Base-by-base conservation (phyloP, 2,888 invertebrate species). In the Junonia oenone region DNA sequence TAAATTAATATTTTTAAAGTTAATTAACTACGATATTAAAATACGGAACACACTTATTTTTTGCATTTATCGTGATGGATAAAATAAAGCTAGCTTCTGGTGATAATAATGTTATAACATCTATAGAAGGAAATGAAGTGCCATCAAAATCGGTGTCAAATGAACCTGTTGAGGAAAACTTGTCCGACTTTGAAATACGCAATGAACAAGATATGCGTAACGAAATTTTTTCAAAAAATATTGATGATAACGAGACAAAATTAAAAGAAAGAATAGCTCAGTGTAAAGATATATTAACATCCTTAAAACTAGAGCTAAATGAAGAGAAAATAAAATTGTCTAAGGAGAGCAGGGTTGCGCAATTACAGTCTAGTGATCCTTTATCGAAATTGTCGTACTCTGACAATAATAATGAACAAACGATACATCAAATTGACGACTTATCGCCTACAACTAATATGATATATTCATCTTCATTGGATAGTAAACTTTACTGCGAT, bases 241-340 rank as follows among this genome's bases (percentile, higher is more conserved):
- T 78, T 47, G 80, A 83, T 38, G 76, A 83, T 2, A 78, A 83
- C 50, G 86, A 85, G 69, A 55, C 62, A 6, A 80, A 82, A 65
- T 64, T 89, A 48, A 85, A 83, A 59, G 78, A 80, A 37, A 73
- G 88, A 66, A 88, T 88, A 59, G 72, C 76, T 27, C 82, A 87
- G 55, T 90, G 87, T 57, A 79, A 77, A 62, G 75, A 69, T 57
- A 76, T 84, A 50, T 84, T 89, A 49, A 83, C 85, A 61, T 81
- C 85, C 19, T 65, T 89, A 26, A 89, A 89, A 67, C 55, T 74
- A 1, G 86, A 89, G 64, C 67, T 90, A 0, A 78, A 68, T 49
- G 80, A 80, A 69, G 88, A 88, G 65, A 88, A 85, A 66, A 68
- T 68, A 6, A 88, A 81, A 69, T 49, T 83, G 19, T 77, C 77